Evolutionary conservation across 2,888 invertebrate species (phyloP).

Genomic region (Reticulitermes lucifugus): DNA sequence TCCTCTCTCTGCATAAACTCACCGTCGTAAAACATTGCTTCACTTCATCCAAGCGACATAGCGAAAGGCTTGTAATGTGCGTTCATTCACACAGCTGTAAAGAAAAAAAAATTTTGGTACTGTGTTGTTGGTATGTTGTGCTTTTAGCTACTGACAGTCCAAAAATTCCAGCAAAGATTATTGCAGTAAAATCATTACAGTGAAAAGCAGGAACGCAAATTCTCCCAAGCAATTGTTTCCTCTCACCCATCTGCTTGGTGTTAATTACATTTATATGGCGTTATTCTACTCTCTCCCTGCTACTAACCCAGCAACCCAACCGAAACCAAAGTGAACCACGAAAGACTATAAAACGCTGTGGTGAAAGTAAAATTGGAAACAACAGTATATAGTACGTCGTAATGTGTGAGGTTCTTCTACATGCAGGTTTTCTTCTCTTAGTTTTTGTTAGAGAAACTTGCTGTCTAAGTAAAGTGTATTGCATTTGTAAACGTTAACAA

Average conservation of each 20-base stretch:
- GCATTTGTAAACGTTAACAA: too few relatives aligned
- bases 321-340: neutral
- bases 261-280: conserved; percentile 25
- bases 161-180: neutral
- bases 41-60: neutral
- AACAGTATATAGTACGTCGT: neutral
- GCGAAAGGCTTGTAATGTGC: neutral
- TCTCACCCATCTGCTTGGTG: conserved; percentile 7
- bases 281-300: neutral
- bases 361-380: neutral
- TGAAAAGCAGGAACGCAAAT: neutral
- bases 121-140: neutral
- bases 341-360: conserved; percentile 11
- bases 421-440: too few relatives aligned
- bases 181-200: conserved; percentile 20
- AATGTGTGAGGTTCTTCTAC: neutral
- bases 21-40: conserved; percentile 32
- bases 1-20: neutral
- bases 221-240: conserved; percentile 20
- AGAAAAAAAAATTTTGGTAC: neutral
- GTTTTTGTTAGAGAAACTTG: too few relatives aligned
- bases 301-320: neutral
- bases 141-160: conserved; percentile 4
- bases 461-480: too few relatives aligned
- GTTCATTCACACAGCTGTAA: conserved; percentile 12